Base-by-base conservation (phyloP, 1,140 invertebrate genomes). In the Pseudomyrmex dendroicus region DNA sequence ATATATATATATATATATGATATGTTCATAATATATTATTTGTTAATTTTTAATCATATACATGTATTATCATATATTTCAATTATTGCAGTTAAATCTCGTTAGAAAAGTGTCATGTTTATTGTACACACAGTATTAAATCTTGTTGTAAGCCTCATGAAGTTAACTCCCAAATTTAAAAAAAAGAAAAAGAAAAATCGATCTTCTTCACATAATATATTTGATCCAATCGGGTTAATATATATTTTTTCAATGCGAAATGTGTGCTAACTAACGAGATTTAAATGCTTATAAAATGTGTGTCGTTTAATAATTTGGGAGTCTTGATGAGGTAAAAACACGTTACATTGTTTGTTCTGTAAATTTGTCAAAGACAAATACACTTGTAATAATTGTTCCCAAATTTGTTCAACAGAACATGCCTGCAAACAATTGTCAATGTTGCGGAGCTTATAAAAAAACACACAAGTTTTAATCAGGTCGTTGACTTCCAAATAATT, bases 281-380 rank as follows among this genome's bases (percentile, higher is more conserved):
- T 94, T 94, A 94, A 94, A 92, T 89, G 92, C 93, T 84, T 85
- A 63, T 83, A 64, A 85, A 85, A 77, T 70, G 62, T 70, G 74
- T 85, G 84, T 91, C 92, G 94, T 94, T 94, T 91, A 90, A 91
- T 93, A 93, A 94, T 94, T 94, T 94, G 94, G 94, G 94, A 94
- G 93, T 92, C 93, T 94, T 94, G 91, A 94, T 94, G 93, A 94
- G 93, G 94, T 94, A 93, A 94, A 94, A 86, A 84, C 80, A 12
- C 46, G 54, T 50, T 35, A 25, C 44, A 56, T 78, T 57, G 15
- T 67, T 78, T 57, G 63, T 56, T 20, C 13, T 25, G 3, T 50
- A 59, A 50, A 25, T 46, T 56, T n/a, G 20, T 25, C 25, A 25
- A 25, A 25, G 25, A 20, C 20, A 20, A 20, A 20, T 25, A 15